Conservation (phyloP, 2,113 vertebrate species). For the Microtus montanus region DNA sequence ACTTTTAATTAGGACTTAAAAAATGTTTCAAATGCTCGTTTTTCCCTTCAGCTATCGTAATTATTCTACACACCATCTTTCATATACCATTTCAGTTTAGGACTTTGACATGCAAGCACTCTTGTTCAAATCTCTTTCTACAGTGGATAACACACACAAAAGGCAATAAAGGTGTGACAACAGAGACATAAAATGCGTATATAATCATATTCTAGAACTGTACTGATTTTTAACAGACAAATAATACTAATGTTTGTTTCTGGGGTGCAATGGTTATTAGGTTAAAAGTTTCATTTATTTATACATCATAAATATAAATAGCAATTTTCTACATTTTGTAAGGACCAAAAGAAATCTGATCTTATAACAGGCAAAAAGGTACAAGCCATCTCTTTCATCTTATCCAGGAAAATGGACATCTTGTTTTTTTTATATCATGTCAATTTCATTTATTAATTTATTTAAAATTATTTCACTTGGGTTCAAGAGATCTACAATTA, state of each 20-base stretch:
- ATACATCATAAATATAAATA: not conserved
- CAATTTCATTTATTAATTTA: not conserved
- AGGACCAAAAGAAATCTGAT: not conserved
- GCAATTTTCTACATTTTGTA: not conserved
- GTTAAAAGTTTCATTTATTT: not conserved
- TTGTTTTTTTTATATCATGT: too few relatives aligned
- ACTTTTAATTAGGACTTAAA: not conserved
- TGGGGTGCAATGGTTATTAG: not conserved
- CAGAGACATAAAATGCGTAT: not conserved
- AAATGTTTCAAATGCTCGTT: not conserved
- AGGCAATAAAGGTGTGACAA: not conserved
- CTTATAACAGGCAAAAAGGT: not conserved
- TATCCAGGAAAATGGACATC: not conserved
- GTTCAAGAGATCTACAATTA: not conserved
- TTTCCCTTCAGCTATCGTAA: not conserved
- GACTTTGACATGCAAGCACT: not conserved
- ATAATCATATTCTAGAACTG: not conserved
- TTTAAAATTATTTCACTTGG: not conserved
- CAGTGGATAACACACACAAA: not conserved
- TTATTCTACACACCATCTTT: not conserved
- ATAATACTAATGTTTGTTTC: not conserved
- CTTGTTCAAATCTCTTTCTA: not conserved
- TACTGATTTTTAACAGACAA: not conserved
- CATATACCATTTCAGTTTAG: not conserved
- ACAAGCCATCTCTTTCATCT: not conserved